These are phyloP conservation scores for Myanophis thanlyinensis DNA, from an alignment of 2,113 vertebrate species.

Conservation along the genomic window DNA sequence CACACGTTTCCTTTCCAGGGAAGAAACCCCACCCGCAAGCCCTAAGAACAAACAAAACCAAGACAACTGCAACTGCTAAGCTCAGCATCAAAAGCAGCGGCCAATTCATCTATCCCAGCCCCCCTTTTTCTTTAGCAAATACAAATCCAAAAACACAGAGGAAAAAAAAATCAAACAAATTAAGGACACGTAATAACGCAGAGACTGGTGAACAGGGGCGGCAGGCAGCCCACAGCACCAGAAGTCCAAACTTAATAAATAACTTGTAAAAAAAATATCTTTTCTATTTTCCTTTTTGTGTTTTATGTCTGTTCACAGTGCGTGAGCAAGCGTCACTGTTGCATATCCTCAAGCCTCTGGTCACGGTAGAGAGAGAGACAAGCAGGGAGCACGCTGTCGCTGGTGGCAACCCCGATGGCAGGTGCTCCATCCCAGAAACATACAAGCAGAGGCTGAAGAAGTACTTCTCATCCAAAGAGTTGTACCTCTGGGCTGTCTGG, in stretches of 20 bases:
- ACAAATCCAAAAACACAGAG: constrained; percentile 21
- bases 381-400: background rate
- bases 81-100: constrained; percentile 18
- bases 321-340: constrained; percentile 20
- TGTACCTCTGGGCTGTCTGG: background rate
- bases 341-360: background rate
- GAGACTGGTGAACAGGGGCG: background rate
- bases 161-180: background rate
- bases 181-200: constrained; percentile 12
- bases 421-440: background rate
- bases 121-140: constrained; percentile 6
- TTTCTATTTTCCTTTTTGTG: constrained; percentile 18
- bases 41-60: constrained; percentile 17
- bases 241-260: constrained; percentile 50
- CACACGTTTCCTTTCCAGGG: background rate
- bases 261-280: constrained; percentile 38
- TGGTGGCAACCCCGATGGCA: background rate
- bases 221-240: constrained; percentile 16
- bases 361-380: background rate
- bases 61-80: constrained; percentile 21
- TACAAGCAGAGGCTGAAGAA: background rate
- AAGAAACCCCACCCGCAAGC: background rate
- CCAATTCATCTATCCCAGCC: background rate
- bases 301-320: constrained; percentile 45
- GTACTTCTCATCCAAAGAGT: background rate